Evolutionary conservation across 53 echinoderm and acorn worm species (phyloP), one percentile per base, ranked within the genome.

Genomic region (Temnopleurus reevesii): DNA sequence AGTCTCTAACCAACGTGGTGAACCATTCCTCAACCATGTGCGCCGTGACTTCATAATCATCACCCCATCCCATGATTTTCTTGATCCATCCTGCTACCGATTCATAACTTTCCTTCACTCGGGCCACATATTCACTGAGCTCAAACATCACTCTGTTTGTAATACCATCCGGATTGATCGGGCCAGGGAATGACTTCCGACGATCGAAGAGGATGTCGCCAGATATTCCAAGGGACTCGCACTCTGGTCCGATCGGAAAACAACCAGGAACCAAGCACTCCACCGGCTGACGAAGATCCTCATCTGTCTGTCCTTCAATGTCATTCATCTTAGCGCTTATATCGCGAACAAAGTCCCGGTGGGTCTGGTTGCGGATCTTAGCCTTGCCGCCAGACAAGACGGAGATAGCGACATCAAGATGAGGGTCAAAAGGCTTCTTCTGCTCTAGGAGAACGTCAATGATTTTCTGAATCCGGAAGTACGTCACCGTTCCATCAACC

Each of bases 221-320:
- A 0, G 51, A 47, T 21, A 87, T 87, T 10, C 88, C 65, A 3
- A 87, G 65, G 4, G 88, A 46, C 71, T 87, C 88, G 24, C 88
- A 87, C 53, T 87, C 88, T 34, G 88, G 88, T 17, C 88, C 88
- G 3, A 87, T 87, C 2, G 88, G 88, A 23, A 87, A 35, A 53
- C 88, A 87, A 29, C 88, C 88, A 5, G 88, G 88, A 6, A 49
- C 46, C 7, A 87, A 53, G 1, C 88, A 65, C 21, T 87, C 88
- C 8, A 87, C 71, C 5, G 46, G 88, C 33, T 66, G 66, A 33
- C 34, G 51, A 24, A 87, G 71, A 18, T 87, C 88, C 6, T 87
- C 88, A 33, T 66, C 88, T 6, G 46, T 34, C 71, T 36, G 71
- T 8, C 23, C 53, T 21, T 33, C 65, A 18, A 53, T 15, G 27